These are phyloP conservation scores for Tillus elongatus DNA, from an alignment of 2,888 invertebrate genomes.

Conservation along the genomic window DNA sequence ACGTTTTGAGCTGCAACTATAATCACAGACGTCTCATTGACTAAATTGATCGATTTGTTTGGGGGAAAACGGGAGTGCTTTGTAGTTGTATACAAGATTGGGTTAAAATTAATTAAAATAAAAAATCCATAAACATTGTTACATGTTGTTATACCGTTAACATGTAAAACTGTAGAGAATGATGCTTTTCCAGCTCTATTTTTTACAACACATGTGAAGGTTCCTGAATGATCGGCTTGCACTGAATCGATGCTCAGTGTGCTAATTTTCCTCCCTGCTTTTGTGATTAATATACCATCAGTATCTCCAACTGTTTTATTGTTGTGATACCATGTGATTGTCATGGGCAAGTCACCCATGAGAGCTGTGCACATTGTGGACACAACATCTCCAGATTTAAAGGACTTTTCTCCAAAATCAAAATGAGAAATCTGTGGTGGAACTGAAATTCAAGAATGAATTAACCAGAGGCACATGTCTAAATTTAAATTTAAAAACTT, in stretches of 20 bases:
- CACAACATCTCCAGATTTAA: slow-evolving; percentile 62
- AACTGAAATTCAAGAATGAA: too few relatives aligned
- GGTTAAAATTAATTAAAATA: too few relatives aligned
- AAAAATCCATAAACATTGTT: too few relatives aligned
- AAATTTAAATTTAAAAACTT: too few relatives aligned
- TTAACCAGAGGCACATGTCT: too few relatives aligned
- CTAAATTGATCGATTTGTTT: too few relatives aligned
- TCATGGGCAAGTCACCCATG: slow-evolving; percentile 62
- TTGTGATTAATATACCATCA: slow-evolving; percentile 37
- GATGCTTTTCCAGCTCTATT: slow-evolving; percentile 58
- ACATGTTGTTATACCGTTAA: slow-evolving; percentile 67
- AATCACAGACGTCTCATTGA: too few relatives aligned
- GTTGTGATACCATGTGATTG: slow-evolving; percentile 55
- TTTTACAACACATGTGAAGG: slow-evolving; percentile 65
- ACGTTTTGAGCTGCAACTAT: too few relatives aligned
- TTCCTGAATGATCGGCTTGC: slow-evolving; percentile 57
- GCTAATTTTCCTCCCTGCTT: slow-evolving; percentile 45
- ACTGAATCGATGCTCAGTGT: slow-evolving; percentile 55
- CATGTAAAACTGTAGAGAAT: slow-evolving; percentile 53
- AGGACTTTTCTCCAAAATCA: slow-evolving; percentile 47
- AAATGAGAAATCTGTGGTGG: slow-evolving; percentile 51
- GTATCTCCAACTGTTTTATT: slow-evolving; percentile 35
- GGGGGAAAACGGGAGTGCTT: too few relatives aligned
- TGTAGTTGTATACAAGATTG: too few relatives aligned
- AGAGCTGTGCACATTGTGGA: slow-evolving; percentile 59